Conservation (phyloP, 2,888 invertebrate species). For the Acrobasis repandana region DNA sequence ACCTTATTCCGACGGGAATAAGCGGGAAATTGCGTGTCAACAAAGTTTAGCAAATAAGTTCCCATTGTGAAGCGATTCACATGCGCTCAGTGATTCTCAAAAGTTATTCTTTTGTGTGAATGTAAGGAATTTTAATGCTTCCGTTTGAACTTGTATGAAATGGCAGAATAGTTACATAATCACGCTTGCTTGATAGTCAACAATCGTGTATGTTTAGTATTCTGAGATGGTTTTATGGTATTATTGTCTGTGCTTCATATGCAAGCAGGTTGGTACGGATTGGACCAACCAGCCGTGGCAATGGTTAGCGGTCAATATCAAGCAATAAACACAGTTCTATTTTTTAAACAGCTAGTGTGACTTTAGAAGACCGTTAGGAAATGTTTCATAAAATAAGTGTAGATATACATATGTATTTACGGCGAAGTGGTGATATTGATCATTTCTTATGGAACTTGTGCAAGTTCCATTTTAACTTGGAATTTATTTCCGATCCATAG, state of each 20-base stretch:
- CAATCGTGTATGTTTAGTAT: slow-evolving; percentile 31
- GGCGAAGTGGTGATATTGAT: too few species aligned
- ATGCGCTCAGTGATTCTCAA: slow-evolving; percentile 73
- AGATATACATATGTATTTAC: too few species aligned
- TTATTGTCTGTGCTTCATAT: slow-evolving; percentile 8
- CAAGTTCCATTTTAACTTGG: too few species aligned
- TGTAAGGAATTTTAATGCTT: slow-evolving; percentile 80
- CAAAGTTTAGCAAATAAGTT: slow-evolving; percentile 37
- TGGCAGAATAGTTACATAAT: slow-evolving; percentile 72
- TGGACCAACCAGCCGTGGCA: background rate
- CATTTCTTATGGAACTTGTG: too few species aligned
- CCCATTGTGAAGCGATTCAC: slow-evolving; percentile 71
- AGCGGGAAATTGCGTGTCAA: slow-evolving; percentile 29
- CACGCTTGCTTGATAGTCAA: slow-evolving; percentile 50
- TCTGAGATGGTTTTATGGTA: slow-evolving; percentile 15
- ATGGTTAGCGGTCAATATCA: slow-evolving; percentile 2
- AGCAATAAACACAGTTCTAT: too few species aligned
- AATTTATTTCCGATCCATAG: too few species aligned
- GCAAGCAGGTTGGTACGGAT: background rate
- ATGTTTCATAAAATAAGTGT: too few species aligned
- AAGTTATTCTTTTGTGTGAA: slow-evolving; percentile 79
- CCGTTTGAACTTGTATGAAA: slow-evolving; percentile 72
- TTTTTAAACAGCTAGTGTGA: too few species aligned
- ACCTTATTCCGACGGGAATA: slow-evolving; percentile 34
- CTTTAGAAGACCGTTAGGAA: too few species aligned